Evolutionary conservation across 1,140 invertebrate genomes (phyloP).

Genomic region (Drosophila grimshawi): DNA sequence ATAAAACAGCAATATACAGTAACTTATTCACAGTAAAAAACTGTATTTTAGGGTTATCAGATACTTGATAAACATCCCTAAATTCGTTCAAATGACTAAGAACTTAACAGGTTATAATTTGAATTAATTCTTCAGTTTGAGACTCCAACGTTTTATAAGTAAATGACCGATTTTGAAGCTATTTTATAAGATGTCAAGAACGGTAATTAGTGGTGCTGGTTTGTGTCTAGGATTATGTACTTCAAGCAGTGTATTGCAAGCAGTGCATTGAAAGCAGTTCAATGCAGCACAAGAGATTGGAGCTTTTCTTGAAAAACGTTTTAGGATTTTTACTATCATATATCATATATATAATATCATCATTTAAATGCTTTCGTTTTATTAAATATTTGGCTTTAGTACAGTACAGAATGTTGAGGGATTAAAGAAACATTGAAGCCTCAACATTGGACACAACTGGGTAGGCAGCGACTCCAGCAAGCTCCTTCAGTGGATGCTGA

Average conservation of each 20-base stretch:
- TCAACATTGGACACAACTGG: constrained; percentile 44
- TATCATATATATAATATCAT: no score
- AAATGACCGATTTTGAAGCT: no score
- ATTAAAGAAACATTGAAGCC: constrained; percentile 9
- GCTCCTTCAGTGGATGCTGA: constrained; percentile 85
- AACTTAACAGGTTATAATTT: no score
- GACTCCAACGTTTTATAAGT: no score
- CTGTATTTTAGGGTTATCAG: no score
- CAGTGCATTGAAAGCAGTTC: background rate
- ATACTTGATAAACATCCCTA: no score
- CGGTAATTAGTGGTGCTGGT: background rate
- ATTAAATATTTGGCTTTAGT: constrained; percentile 31
- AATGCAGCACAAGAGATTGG: background rate
- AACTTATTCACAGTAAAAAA: no score
- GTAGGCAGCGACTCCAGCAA: constrained; percentile 25
- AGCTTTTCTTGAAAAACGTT: background rate
- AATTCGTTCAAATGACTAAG: no score
- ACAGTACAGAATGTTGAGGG: constrained; percentile 17
- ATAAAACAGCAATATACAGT: no score
- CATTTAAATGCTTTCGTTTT: constrained; percentile 18
- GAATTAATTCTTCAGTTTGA: no score
- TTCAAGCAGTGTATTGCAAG: background rate
- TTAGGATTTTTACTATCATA: background rate
- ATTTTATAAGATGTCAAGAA: background rate
- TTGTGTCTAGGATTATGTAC: background rate